Base-by-base conservation (phyloP, 1,140 invertebrate genomes). In the Doryteuthis pealeii region DNA sequence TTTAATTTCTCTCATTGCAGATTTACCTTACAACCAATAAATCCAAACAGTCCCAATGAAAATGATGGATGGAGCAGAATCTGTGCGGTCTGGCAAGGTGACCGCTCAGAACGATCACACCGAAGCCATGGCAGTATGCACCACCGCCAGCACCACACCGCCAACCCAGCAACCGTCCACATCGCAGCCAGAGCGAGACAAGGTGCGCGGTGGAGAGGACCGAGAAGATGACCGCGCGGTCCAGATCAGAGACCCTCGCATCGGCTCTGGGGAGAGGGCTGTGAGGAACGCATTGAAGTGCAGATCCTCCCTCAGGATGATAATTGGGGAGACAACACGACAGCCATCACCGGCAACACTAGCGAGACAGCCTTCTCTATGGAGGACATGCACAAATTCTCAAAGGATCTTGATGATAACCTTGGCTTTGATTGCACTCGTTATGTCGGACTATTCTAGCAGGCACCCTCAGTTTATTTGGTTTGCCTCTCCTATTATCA, bases 281-380 rank as follows among this genome's bases (percentile, higher is more conserved):
- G 85, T 81, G 78, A 94, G 93, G 93, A 91, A 91, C 8, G 90
- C 91, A 88, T 93, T 91, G 4, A 85, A 92, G 95, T 97, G 68
- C 95, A 96, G 89, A 96, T 97, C 77, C 87, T 98, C 62, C 95
- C 95, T 0, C 90, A 91, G 86, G 96, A 98, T 90, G 97, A 99
- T 83, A 97, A 97, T 85, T 99, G 97, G 97, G 96, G 95, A 45
- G 97, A 99, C 88, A 98, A 96, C 83, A 98, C 96, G 0, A 99
- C 97, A 5, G 96, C 95, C 0, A 93, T 99, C 31, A 99, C 97
- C 5, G 96, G 96, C 26, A 97, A 97, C 82, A 98, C 96, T 2
- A 98, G 96, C 0, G 96, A 98, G 70, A 87, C 86, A 14, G 87
- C 82, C 1, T 87, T 95, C 77, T 98, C 96, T 0, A 93, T 96